Conservation (phyloP, 2,888 invertebrate species). For the Ennomos erosarius region DNA sequence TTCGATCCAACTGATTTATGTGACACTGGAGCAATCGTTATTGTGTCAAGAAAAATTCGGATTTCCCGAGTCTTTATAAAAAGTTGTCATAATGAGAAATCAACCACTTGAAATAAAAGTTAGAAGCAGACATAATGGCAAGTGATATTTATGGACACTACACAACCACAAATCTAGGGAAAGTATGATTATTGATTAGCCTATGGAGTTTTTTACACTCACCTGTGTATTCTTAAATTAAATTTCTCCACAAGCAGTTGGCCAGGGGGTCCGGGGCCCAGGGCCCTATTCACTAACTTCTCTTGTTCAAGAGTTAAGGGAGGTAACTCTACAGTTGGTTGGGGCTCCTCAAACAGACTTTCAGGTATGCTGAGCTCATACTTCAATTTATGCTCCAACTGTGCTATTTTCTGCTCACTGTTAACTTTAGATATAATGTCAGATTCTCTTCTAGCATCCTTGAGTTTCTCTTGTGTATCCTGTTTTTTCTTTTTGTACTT, state of each 20-base stretch:
- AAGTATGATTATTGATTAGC: neutral
- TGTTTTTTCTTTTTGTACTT: conserved; percentile 75
- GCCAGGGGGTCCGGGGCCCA: conserved; percentile 85
- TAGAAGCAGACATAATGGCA: no score
- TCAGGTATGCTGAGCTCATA: conserved; percentile 80
- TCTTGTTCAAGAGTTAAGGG: conserved; percentile 89
- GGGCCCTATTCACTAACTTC: conserved; percentile 82
- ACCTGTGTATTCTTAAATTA: conserved; percentile 80
- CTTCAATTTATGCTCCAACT: conserved; percentile 74
- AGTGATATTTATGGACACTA: no score
- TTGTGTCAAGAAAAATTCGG: no score
- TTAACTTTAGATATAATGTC: conserved; percentile 79
- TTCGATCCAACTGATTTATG: no score
- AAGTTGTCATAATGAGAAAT: no score
- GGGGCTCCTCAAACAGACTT: conserved; percentile 75
- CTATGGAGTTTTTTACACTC: conserved; percentile 13
- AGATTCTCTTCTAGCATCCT: conserved; percentile 74
- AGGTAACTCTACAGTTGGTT: conserved; percentile 78
- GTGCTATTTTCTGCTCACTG: conserved; percentile 72
- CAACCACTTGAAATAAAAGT: no score
- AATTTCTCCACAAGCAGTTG: conserved; percentile 87
- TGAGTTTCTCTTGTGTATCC: conserved; percentile 73
- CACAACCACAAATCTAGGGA: no score
- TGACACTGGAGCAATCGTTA: no score
- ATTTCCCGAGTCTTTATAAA: no score